phyloP scores from a whole-genome alignment of 2,888 invertebrate genomes.

The Anthophora plumipes region DNA sequence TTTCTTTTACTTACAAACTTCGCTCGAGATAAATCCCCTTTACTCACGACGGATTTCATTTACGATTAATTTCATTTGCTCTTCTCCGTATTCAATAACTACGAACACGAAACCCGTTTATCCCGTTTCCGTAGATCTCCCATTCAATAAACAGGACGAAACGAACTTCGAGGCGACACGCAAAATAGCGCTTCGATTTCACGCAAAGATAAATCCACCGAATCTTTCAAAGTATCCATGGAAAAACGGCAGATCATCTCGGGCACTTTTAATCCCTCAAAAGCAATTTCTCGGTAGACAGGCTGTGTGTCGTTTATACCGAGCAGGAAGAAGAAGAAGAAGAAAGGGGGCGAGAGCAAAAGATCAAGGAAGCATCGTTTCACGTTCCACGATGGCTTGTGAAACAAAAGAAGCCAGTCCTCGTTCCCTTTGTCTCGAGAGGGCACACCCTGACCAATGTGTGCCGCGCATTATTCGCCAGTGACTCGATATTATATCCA shows the following conservation, averaged over 20 bases:
- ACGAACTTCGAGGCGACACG: too few species aligned
- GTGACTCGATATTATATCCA: conserved; percentile 57
- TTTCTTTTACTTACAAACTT: too few species aligned
- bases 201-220: background rate
- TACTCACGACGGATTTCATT: too few species aligned
- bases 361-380: conserved; percentile 52
- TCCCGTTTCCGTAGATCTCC: too few species aligned
- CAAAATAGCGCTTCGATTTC: background rate
- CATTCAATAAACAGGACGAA: too few species aligned
- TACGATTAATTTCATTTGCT: too few species aligned
- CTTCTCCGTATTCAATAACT: too few species aligned
- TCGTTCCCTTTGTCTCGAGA: conserved; percentile 66
- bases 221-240: conserved; percentile 5
- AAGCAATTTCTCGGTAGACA: background rate
- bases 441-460: conserved; percentile 52
- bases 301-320: background rate
- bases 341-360: conserved; percentile 4
- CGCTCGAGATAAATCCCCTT: too few species aligned
- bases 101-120: too few species aligned
- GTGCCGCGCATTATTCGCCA: conserved; percentile 64
- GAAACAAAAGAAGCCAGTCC: conserved; percentile 67
- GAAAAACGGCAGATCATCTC: background rate
- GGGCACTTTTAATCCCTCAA: conserved; percentile 41
- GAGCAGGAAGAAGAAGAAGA: conserved; percentile 19
- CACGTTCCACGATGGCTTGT: conserved; percentile 20